Conservation (phyloP, 2,113 vertebrate species). For the Anolis sagrei region DNA sequence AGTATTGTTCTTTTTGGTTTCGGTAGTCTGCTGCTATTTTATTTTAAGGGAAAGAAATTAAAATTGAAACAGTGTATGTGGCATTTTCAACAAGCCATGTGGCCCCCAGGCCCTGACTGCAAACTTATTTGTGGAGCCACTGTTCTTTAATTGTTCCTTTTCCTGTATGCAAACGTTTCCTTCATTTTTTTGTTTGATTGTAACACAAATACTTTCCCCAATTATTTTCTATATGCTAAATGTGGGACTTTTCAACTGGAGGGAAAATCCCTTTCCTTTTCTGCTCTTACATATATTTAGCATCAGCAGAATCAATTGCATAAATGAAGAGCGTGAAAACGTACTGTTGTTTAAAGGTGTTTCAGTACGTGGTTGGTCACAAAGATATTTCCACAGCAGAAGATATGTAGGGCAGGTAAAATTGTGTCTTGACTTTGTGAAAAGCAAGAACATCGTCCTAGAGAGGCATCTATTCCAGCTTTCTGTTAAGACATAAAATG, state of each 20-base stretch:
- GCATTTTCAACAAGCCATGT: not conserved
- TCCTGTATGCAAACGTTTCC: not conserved
- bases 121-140: not conserved
- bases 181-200: not conserved
- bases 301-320: not conserved
- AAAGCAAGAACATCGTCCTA: not conserved
- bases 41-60: not conserved
- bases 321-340: not conserved
- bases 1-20: not conserved
- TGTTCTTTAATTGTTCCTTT: not conserved
- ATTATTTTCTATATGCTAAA: conserved; percentile 30
- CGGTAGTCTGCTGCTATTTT: not conserved
- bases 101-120: not conserved
- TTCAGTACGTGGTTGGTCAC: not conserved
- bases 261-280: not conserved
- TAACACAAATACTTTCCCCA: not conserved
- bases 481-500: not conserved
- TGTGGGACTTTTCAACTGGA: conserved; percentile 27
- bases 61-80: not conserved
- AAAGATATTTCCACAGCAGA: not conserved
- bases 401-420: not conserved
- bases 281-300: not conserved
- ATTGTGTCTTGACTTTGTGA: not conserved
- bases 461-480: not conserved
- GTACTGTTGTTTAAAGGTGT: not conserved